Percentiles rank a stretch among this genome's conserved stretches.
phyloP scores from a whole-genome alignment of 2,888 invertebrate genomes.

The Nysson spinosus region DNA sequence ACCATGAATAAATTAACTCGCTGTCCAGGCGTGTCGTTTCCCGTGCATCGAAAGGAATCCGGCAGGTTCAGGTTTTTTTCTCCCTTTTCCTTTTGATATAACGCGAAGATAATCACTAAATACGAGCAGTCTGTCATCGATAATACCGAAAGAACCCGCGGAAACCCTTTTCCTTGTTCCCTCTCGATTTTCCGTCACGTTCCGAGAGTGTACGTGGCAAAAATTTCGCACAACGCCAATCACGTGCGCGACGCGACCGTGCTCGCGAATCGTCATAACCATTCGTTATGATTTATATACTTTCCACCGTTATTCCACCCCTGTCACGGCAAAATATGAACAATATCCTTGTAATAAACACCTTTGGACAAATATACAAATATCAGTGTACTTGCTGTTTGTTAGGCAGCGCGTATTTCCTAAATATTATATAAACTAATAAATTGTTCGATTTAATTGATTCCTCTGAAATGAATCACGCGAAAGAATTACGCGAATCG shows the following conservation, averaged over 20 bases:
- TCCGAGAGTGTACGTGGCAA: neutral
- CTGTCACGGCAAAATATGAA: conserved; percentile 31
- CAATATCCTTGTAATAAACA: conserved; percentile 13
- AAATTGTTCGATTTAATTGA: too few species aligned
- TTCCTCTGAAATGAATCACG: too few species aligned
- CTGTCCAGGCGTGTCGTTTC: neutral
- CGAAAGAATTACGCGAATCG: too few species aligned
- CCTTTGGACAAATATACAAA: conserved; percentile 1
- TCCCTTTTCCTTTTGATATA: neutral
- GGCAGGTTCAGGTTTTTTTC: neutral
- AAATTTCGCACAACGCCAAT: conserved; percentile 9
- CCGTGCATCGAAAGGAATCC: neutral
- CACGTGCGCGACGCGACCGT: too few species aligned
- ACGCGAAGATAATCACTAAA: conserved; percentile 1
- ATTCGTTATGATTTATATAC: conserved; percentile 38
- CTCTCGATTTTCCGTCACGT: neutral
- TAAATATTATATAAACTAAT: too few species aligned
- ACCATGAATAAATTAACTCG: conserved; percentile 58
- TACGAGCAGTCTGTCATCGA: neutral
- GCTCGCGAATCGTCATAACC: conserved; percentile 24
- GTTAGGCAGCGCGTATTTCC: too few species aligned
- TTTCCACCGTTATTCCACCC: conserved; percentile 32
- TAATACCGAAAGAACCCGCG: neutral
- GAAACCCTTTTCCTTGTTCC: neutral
- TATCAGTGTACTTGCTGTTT: too few species aligned